These are phyloP conservation scores for Antennarius striatus DNA, from an alignment of 2,113 vertebrate species.

Conservation along the genomic window DNA sequence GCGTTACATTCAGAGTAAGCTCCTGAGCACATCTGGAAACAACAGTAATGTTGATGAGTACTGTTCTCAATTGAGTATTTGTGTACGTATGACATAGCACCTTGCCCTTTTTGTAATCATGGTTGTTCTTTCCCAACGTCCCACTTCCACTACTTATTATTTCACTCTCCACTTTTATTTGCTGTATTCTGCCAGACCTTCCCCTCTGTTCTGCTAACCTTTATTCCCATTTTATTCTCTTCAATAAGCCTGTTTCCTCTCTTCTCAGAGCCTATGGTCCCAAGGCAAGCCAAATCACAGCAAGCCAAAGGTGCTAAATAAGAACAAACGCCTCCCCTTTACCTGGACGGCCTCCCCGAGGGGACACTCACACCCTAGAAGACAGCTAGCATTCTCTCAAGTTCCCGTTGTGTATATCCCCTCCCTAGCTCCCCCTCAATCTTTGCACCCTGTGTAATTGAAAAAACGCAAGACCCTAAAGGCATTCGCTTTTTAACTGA, in stretches of 20 bases:
- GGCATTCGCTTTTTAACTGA: constrained; percentile 35
- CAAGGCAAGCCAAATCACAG: constrained; percentile 42
- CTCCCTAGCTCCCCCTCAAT: constrained; percentile 3
- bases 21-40: no score
- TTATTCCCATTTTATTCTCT: constrained; percentile 2
- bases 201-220: not conserved
- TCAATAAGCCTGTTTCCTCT: constrained; percentile 30
- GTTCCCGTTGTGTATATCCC: constrained; percentile 22
- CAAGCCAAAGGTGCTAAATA: constrained; percentile 53
- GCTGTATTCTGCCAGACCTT: constrained; percentile 1
- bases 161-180: constrained; percentile 3
- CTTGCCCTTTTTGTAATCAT: no score
- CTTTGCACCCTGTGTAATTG: constrained; percentile 61
- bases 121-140: no score
- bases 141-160: not conserved
- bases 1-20: no score
- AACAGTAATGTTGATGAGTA: no score
- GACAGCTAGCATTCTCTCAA: constrained; percentile 29
- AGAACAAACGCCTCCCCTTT: constrained; percentile 62
- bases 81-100: no score
- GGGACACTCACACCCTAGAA: constrained; percentile 24
- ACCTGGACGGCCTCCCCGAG: constrained; percentile 59
- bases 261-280: constrained; percentile 16
- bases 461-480: constrained; percentile 67
- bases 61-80: no score